Percentiles rank a stretch among this genome's conserved stretches.
Evolutionary conservation across 1,140 invertebrate species (phyloP).

Genomic region (Vanessa atalanta): DNA sequence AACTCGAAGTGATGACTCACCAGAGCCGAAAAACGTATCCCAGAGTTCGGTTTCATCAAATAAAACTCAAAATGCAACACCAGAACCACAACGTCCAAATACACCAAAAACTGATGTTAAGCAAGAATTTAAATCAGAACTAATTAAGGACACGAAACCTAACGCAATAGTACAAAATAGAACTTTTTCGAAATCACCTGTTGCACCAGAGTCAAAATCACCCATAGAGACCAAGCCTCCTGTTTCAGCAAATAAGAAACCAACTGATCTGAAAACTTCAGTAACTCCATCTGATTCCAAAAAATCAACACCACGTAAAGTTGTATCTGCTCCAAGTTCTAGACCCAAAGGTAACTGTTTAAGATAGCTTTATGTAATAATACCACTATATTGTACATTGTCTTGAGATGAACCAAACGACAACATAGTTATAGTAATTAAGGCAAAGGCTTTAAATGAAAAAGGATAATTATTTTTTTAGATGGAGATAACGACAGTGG

Average conservation of each 20-base stretch:
- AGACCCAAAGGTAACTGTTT: constrained; percentile 68
- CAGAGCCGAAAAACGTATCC: constrained; percentile 68
- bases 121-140: constrained; percentile 48
- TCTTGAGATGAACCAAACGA: constrained; percentile 60
- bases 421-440: neutral
- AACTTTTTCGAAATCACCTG: constrained; percentile 57
- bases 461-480: constrained; percentile 68
- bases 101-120: constrained; percentile 67
- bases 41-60: constrained; percentile 50
- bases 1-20: constrained; percentile 77
- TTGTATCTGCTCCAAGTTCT: constrained; percentile 63
- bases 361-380: neutral
- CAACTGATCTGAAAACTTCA: constrained; percentile 58
- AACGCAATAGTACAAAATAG: constrained; percentile 44
- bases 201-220: constrained; percentile 56
- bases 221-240: constrained; percentile 58
- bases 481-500: constrained; percentile 90
- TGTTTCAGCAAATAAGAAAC: constrained; percentile 53
- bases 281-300: constrained; percentile 55
- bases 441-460: neutral
- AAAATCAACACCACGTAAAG: constrained; percentile 67
- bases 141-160: constrained; percentile 44
- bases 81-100: constrained; percentile 67
- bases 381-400: constrained; percentile 8
- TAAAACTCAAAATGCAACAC: constrained; percentile 58